Percentiles rank a stretch among this genome's conserved stretches.
These are phyloP conservation scores for Pogonognathellus flavescens DNA, from an alignment of 1,140 invertebrate genomes.

Conservation along the genomic window DNA sequence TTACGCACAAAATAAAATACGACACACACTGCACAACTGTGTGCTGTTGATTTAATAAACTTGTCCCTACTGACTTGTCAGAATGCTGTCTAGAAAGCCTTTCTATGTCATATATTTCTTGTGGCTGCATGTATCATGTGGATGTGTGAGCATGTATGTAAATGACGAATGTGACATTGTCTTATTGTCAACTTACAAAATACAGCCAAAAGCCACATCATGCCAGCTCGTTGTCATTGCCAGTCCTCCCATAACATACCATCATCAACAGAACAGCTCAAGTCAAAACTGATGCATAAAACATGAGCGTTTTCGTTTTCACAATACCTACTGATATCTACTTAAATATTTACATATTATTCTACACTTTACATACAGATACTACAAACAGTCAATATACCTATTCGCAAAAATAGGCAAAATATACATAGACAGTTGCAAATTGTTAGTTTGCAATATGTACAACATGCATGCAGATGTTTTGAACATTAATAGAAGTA, in stretches of 20 bases:
- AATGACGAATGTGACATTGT: conserved; percentile 25
- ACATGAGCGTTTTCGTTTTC: conserved; percentile 15
- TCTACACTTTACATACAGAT: too few relatives aligned
- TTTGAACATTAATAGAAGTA: not conserved
- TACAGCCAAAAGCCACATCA: not conserved
- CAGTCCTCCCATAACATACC: conserved; percentile 4
- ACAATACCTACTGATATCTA: too few relatives aligned
- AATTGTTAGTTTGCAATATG: conserved; percentile 1
- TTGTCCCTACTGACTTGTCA: conserved; percentile 26
- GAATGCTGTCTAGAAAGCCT: conserved; percentile 8
- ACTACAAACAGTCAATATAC: too few relatives aligned
- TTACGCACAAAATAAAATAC: not conserved
- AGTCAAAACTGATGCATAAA: conserved; percentile 32
- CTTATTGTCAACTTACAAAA: conserved; percentile 1
- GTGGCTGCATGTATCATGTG: conserved; percentile 3
- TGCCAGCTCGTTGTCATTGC: not conserved
- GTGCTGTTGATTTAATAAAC: conserved; percentile 28
- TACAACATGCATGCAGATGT: conserved; percentile 14
- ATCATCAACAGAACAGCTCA: conserved; percentile 4
- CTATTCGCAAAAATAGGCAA: too few relatives aligned
- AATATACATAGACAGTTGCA: not conserved
- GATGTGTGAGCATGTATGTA: not conserved
- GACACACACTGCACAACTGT: not conserved
- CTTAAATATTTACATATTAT: too few relatives aligned
- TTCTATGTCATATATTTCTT: conserved; percentile 11